Base-by-base conservation (phyloP, 2,797 vertebrate genomes). In the Cyclopterus lumpus region DNA sequence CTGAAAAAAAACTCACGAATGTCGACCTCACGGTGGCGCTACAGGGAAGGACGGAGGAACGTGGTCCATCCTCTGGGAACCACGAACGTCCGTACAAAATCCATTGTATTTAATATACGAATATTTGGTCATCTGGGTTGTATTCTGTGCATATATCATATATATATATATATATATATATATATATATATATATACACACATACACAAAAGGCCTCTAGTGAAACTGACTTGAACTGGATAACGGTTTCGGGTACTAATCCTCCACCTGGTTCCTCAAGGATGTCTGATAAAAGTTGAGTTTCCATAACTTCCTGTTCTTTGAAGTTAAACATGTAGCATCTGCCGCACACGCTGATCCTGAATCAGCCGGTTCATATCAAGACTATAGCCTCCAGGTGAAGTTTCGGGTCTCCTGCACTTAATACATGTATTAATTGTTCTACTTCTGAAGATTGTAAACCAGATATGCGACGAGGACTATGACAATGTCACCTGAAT, bases 401-500 rank as follows among this genome's bases (percentile, higher is more conserved):
- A 46, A 46, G 42, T n/a, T 18, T 18, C 42, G 15, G 42, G 15
- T 44, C 42, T 44, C 22, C 22, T 53, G 49, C 22, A 53, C 49
- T 49, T 22, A 9, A n/a, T n/a, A n/a, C n/a, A 1, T 49, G 8
- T 49, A 49, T 10, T 3, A 11, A 11, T 46, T 65, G 54, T 74
- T 48, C 8, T 36, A 36, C 54, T 75, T 34, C 51, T 63, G 58
- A 70, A 80, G 82, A 88, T 86, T 90, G 82, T 87, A 88, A 86
- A 84, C 40, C 38, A 85, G 83, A 82, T 79, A 92, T 73, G 77
- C 79, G 67, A 87, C 66, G 60, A 83, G 28, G 65, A 89, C 78
- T 84, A 88, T 80, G 82, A 46, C 74, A 86, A 60, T 82, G 80
- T 90, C 87, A 88, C 79, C 83, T 90, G 91, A 93, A 90, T 93